Evolutionary conservation across 2,888 invertebrate genomes (phyloP), one percentile per base, ranked within the genome.

Genomic region (Alviniconcha strummeri): DNA sequence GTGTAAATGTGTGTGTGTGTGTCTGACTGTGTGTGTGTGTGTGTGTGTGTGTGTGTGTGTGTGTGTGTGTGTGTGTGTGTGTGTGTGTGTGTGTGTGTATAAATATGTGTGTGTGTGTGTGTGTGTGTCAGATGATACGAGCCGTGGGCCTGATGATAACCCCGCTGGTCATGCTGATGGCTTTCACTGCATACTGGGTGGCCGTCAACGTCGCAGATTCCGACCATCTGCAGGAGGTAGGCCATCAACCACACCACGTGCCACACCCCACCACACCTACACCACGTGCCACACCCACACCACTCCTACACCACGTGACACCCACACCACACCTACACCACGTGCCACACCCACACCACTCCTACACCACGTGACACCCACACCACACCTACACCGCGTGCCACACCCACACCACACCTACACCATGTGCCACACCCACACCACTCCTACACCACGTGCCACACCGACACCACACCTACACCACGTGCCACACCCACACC

Each of bases 111-210:
- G 67, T 55, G 74, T 74, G 75, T 75, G 75, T 75, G 75, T 55
- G 71, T 71, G n/a, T 52, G 36, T 55, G 36, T 36, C 83, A 85
- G 85, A 85, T 85, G 85, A 75, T 81, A 36, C 80, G 85, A 7
- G 84, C 84, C 4, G 54, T 85, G 60, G 78, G 69, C 2, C 64
- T 85, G 74, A 84, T 85, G 72, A 71, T 85, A 75, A 75, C 84
- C 5, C 85, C 85, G 13, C 69, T 85, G 36, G 17, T 83, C 13
- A 77, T 84, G 15, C 81, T 85, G 54, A 71, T 84, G 74, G 75
- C 74, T 3, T 80, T 85, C 8, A 78, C 84, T 9, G 84, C 81
- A 19, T 85, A 84, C 83, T 85, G 85, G 85, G 78, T 85, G 81
- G 15, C 83, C 36, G 74, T 76, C 19, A 84, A 83, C 72, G 84